Evolutionary conservation across 2,888 invertebrate genomes (phyloP).

Genomic region (Hyposoter dolosus): DNA sequence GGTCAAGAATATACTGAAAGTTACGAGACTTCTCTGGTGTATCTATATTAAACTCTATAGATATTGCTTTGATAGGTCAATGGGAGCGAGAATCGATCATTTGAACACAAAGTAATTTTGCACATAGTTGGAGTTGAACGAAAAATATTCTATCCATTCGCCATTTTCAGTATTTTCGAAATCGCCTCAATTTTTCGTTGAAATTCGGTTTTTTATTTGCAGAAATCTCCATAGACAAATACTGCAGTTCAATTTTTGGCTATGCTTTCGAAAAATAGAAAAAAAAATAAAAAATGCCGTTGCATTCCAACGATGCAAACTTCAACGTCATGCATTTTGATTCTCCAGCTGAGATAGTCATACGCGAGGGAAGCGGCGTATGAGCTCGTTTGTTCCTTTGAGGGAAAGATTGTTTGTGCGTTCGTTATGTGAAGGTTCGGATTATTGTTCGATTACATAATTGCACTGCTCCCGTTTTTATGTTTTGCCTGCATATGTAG

Average conservation of each 20-base stretch:
- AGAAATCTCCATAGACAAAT: too few species aligned
- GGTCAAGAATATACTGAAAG: background rate
- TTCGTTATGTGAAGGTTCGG: slow-evolving; percentile 24
- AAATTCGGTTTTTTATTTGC: too few species aligned
- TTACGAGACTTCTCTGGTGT: background rate
- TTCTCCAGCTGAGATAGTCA: background rate
- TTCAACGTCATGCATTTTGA: background rate
- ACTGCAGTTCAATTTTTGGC: too few species aligned
- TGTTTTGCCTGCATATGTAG: background rate
- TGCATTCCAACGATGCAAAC: too few species aligned
- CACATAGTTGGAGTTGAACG: too few species aligned
- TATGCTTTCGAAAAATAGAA: too few species aligned
- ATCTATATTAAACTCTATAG: background rate
- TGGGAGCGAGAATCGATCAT: background rate
- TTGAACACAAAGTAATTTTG: background rate
- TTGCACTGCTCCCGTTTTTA: slow-evolving; percentile 36
- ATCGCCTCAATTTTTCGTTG: too few species aligned
- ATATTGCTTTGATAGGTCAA: background rate
- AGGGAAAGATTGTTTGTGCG: background rate
- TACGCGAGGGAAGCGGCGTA: background rate
- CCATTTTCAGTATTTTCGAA: too few species aligned
- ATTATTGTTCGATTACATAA: slow-evolving; percentile 60
- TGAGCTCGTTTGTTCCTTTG: background rate
- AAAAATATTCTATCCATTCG: too few species aligned
- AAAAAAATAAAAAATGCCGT: too few species aligned